These are phyloP conservation scores for Ladona fulva DNA, from an alignment of 1,140 invertebrate genomes.

Conservation along the genomic window DNA sequence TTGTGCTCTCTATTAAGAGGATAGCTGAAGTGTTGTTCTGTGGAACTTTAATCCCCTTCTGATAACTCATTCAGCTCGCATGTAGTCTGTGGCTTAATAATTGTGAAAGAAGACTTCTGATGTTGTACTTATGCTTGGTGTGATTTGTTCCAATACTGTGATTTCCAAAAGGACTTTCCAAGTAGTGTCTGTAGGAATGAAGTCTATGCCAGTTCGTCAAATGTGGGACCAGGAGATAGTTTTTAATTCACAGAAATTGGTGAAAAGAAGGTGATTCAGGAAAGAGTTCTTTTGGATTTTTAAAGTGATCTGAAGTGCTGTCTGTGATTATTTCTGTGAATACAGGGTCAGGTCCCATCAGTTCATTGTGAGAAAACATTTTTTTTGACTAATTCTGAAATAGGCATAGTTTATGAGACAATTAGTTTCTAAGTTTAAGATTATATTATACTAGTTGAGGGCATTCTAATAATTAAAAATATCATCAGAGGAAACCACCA, in stretches of 20 bases:
- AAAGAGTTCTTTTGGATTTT: neutral
- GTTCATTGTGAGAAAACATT: too few relatives aligned
- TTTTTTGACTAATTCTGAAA: too few relatives aligned
- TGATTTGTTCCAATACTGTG: neutral
- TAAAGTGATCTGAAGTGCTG: neutral
- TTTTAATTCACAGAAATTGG: neutral
- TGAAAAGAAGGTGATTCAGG: neutral
- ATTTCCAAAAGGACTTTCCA: neutral
- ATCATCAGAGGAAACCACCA: too few relatives aligned
- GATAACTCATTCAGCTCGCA: neutral
- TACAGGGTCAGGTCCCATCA: too few relatives aligned
- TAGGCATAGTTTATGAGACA: too few relatives aligned
- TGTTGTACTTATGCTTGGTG: conserved; percentile 5
- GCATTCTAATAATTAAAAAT: too few relatives aligned
- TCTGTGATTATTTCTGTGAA: neutral
- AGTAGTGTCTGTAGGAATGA: neutral
- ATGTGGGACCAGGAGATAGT: neutral
- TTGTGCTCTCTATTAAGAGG: neutral
- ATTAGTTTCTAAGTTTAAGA: too few relatives aligned
- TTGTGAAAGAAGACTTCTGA: neutral
- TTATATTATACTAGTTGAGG: too few relatives aligned
- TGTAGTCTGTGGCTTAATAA: neutral
- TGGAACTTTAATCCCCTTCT: neutral
- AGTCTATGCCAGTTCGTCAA: neutral
- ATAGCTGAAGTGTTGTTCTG: neutral